A percentile compares a stretch with the other conserved stretches of the same genome.
Conservation (phyloP, 1,140 invertebrate genomes). For the Rhynchophorus ferrugineus region DNA sequence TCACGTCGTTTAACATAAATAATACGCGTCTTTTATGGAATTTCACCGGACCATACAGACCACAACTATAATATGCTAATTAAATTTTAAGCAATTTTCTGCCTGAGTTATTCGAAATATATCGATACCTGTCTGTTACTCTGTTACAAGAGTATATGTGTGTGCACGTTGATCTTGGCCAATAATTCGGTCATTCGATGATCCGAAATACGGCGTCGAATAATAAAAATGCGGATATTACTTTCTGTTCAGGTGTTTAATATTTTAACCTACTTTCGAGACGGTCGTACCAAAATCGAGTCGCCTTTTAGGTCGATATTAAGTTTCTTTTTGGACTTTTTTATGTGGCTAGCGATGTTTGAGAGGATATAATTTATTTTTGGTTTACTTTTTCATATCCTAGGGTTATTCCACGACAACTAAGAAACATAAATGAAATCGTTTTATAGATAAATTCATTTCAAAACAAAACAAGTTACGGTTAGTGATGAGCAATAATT, state of each 20-base stretch:
- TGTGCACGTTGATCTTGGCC: too few relatives aligned
- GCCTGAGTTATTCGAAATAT: not conserved
- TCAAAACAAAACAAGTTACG: too few relatives aligned
- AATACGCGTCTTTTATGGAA: not conserved
- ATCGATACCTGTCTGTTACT: too few relatives aligned
- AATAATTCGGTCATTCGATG: not conserved
- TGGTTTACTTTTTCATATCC: too few relatives aligned
- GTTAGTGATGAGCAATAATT: too few relatives aligned
- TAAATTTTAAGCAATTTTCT: not conserved
- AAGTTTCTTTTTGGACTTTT: not conserved
- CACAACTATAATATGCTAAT: not conserved
- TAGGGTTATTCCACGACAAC: too few relatives aligned
- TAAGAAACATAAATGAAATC: too few relatives aligned
- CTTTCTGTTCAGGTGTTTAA: not conserved
- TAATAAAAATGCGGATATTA: not conserved
- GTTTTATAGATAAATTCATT: too few relatives aligned
- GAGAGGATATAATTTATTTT: too few relatives aligned
- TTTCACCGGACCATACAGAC: not conserved
- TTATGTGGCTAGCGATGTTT: not conserved
- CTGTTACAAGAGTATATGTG: too few relatives aligned
- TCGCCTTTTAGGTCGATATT: not conserved
- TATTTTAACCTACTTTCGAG: slow-evolving; percentile 4
- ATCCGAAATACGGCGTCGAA: not conserved
- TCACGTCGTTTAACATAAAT: not conserved
- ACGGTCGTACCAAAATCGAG: not conserved